Base-by-base conservation (phyloP, 2,113 vertebrate species). In the Microtus richardsoni region DNA sequence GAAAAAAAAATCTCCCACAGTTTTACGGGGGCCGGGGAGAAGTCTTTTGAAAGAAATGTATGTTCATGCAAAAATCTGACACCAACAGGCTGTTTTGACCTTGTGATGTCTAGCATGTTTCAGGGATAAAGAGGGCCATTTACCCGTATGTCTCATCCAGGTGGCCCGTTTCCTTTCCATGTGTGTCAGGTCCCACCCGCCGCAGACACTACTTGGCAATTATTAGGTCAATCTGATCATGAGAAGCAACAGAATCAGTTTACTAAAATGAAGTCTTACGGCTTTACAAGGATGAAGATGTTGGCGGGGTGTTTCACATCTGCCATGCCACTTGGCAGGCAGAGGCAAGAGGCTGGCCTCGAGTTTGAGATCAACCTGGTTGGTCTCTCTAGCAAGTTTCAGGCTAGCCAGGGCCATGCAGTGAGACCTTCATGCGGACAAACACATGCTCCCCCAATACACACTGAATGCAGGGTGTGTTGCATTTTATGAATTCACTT, bases 61-160 rank as follows among this genome's bases (percentile, higher is more conserved):
- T 96, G 77, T 96, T 95, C 68, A 66, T 92, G 70, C 68, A 97
- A 96, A 94, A 96, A 89, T 60, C 75, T 83, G 93, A 96, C 68
- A 88, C 49, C n/a, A 91, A 21, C 22, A 78, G 71, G 33, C 49
- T 91, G 91, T 79, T 97, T 97, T 95, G 95, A 85, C 19, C n/a
- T 87, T 52, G 36, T 39, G 24, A 58, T 62, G 66, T 92, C 47
- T 80, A 91, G 52, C 5, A 30, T 14, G 44, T 74, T 95, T 85
- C 86, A 92, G 66, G 22, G 88, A 82, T 79, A 87, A 88, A 95
- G 91, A 82, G 30, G 24, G 75, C 28, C 28, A 44, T 7, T 7
- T 0, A 11, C 12, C 44, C 74, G 89, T 21, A 58, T 26, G 19
- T 77, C 30, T 36, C 79, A 91, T 19, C 30, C 77, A 91, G n/a